Conservation (phyloP, 2,797 vertebrate genomes). For the Aulostomus chinensis region DNA sequence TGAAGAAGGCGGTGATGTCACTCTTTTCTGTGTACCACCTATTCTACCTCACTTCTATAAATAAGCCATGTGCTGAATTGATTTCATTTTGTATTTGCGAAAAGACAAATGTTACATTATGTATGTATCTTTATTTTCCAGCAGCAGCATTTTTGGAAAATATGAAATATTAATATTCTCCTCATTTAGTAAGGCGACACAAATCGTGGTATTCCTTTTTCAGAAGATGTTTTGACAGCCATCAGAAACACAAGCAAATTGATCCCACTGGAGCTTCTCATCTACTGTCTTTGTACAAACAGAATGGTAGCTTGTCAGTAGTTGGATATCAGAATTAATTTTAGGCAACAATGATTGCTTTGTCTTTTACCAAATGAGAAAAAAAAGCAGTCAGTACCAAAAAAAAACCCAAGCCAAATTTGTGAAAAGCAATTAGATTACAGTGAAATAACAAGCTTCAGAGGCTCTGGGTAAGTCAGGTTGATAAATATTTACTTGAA, state of each 20-base stretch:
- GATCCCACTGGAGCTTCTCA: conserved; percentile 33
- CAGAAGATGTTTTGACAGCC: conserved; percentile 33
- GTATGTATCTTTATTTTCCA: conserved; percentile 19
- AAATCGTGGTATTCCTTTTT: conserved; percentile 12
- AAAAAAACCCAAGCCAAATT: too few relatives aligned
- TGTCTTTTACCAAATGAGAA: conserved; percentile 15
- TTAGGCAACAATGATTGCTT: conserved; percentile 1
- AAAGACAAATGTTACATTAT: conserved; percentile 8
- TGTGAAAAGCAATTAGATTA: too few relatives aligned
- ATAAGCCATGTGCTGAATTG: conserved; percentile 5
- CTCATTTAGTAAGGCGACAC: conserved; percentile 33
- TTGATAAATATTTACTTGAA: conserved; percentile 42
- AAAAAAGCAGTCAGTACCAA: neutral
- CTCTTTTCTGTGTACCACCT: neutral
- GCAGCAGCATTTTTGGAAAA: conserved; percentile 15
- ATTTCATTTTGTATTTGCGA: conserved; percentile 14
- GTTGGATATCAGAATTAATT: conserved; percentile 25
- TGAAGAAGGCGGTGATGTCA: too few relatives aligned
- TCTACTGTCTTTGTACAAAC: conserved; percentile 11
- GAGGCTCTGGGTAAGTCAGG: conserved; percentile 20
- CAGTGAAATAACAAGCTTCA: conserved; percentile 16
- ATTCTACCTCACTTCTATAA: conserved; percentile 3
- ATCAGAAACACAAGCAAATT: conserved; percentile 25
- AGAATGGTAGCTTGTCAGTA: conserved; percentile 8
- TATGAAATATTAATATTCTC: conserved; percentile 40